A percentile compares a stretch with the other conserved stretches of the same genome.
Evolutionary conservation across 1,140 invertebrate species (phyloP).

Genomic region (Muscidifurax raptorellus): DNA sequence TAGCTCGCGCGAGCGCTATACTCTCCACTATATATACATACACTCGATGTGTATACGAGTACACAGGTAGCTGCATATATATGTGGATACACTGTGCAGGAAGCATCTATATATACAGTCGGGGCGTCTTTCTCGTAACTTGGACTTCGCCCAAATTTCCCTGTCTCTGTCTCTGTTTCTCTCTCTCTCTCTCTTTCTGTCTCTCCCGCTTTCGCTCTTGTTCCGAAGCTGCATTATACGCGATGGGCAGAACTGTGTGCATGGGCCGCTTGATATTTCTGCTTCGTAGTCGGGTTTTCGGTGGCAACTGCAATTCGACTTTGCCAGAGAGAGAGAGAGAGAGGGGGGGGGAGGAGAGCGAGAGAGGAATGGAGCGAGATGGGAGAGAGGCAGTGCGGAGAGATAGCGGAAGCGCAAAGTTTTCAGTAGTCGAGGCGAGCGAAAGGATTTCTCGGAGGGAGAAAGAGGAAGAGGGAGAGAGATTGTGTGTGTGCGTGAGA

Average conservation of each 20-base stretch:
- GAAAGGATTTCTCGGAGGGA: neutral
- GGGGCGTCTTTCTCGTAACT: constrained; percentile 55
- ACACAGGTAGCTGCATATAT: neutral
- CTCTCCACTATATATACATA: neutral
- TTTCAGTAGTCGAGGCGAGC: constrained; percentile 11
- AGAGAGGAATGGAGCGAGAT: too few species aligned
- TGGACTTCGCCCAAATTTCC: constrained; percentile 70
- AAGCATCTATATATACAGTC: neutral
- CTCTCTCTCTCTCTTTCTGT: neutral
- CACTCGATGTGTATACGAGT: neutral
- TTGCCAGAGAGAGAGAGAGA: constrained; percentile 4
- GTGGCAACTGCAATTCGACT: constrained; percentile 47
- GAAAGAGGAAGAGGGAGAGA: too few species aligned
- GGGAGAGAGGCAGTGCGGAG: neutral
- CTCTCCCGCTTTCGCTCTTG: neutral
- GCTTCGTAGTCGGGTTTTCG: constrained; percentile 51
- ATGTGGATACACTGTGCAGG: neutral
- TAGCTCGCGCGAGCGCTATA: constrained; percentile 45
- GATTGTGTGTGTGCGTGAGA: too few species aligned
- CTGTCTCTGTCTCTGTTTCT: neutral
- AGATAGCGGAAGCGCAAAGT: constrained; percentile 41
- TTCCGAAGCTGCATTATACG: constrained; percentile 36
- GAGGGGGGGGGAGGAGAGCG: neutral
- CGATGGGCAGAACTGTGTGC: neutral
- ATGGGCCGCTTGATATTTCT: constrained; percentile 44